Evolutionary conservation across 2,113 vertebrate species (phyloP).

Genomic region (Cebidichthys violaceus): DNA sequence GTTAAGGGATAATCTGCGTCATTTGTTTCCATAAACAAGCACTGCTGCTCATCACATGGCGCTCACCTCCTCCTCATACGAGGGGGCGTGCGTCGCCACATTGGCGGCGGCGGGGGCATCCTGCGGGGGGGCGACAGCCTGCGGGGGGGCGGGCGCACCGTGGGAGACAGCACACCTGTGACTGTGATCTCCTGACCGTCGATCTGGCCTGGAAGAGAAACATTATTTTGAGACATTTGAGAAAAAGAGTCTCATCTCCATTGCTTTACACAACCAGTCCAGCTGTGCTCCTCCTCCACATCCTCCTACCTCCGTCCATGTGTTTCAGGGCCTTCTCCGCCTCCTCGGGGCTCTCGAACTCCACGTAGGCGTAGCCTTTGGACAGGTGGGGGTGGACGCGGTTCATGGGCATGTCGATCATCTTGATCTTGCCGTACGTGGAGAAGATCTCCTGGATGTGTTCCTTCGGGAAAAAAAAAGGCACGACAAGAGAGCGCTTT

Average conservation of each 20-base stretch:
- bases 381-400: conserved; percentile 92
- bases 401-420: conserved; percentile 97
- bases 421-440: conserved; percentile 96
- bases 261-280: background rate
- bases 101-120: conserved; percentile 93
- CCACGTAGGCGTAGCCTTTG: conserved; percentile 95
- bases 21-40: background rate
- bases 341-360: conserved; percentile 93
- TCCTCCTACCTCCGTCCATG: conserved; percentile 94
- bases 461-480: conserved; percentile 81
- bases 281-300: background rate
- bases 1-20: background rate
- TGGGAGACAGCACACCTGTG: conserved; percentile 91
- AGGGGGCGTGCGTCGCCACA: conserved; percentile 95
- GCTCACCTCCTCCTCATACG: conserved; percentile 94
- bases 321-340: conserved; percentile 96
- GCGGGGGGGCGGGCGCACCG: conserved; percentile 86
- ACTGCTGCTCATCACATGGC: background rate
- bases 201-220: conserved; percentile 89
- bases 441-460: conserved; percentile 99
- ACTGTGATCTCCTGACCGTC: conserved; percentile 98
- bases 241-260: background rate
- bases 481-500: background rate
- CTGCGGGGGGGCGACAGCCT: conserved; percentile 91
- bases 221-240: background rate